Conservation (phyloP, 2,113 vertebrate species). For the Ceyx melanurus region DNA sequence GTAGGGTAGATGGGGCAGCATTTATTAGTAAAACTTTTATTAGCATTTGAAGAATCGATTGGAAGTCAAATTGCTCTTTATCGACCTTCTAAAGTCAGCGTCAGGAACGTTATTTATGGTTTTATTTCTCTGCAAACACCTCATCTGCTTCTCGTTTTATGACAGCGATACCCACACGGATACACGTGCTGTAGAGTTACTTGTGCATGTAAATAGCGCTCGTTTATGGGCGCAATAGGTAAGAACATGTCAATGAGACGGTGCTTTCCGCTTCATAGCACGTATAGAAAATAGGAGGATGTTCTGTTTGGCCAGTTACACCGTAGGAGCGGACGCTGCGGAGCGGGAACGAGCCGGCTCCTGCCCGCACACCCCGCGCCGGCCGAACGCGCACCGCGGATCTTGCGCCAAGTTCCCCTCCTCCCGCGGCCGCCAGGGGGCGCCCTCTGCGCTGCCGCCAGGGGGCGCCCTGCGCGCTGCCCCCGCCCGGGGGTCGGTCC, state of each 20-base stretch:
- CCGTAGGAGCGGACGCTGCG: accelerated
- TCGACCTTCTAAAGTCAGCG: neutral
- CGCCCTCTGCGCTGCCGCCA: neutral
- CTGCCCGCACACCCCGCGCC: neutral
- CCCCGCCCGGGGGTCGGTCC: too few relatives aligned
- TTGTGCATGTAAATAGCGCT: neutral
- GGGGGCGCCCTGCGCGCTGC: neutral
- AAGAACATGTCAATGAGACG: neutral
- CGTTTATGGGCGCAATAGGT: neutral
- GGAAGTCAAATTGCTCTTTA: neutral
- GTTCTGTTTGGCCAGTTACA: neutral
- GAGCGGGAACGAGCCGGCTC: neutral
- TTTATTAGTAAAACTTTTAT: neutral
- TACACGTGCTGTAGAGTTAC: neutral
- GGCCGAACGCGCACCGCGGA: neutral
- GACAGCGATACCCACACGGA: neutral
- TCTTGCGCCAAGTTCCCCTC: neutral
- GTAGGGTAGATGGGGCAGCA: neutral
- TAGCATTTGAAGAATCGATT: neutral
- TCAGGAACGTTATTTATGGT: neutral
- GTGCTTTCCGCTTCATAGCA: neutral
- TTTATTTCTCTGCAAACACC: neutral
- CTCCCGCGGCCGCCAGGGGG: conserved; percentile 18
- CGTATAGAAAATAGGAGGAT: neutral
- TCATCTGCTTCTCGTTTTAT: neutral